phyloP scores from a whole-genome alignment of 1,140 invertebrate genomes.

The Drosophila melanica region DNA sequence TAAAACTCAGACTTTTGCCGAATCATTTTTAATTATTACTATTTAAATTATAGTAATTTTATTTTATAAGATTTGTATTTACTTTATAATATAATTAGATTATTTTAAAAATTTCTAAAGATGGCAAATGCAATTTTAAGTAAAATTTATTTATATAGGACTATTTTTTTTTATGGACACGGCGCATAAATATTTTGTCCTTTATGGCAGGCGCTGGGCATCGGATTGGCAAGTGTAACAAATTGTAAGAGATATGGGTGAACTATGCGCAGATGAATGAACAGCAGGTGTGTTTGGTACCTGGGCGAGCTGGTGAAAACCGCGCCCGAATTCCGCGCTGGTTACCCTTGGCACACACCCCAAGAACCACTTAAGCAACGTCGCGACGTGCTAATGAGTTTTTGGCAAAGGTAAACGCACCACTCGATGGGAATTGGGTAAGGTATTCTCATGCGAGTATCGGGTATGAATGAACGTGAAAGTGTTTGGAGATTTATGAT shows the following conservation, averaged over 20 bases:
- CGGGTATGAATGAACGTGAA: constrained; percentile 72
- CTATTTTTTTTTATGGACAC: background rate
- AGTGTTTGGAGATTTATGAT: constrained; percentile 79
- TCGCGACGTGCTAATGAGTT: constrained; percentile 79
- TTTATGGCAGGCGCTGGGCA: constrained; percentile 33
- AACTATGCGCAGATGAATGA: constrained; percentile 55
- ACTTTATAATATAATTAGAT: too few relatives aligned
- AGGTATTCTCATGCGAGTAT: constrained; percentile 11
- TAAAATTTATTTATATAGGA: constrained; percentile 1
- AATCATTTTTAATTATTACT: too few relatives aligned
- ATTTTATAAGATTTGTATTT: too few relatives aligned
- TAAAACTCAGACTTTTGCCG: too few relatives aligned
- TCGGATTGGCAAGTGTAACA: constrained; percentile 56
- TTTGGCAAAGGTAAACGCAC: constrained; percentile 45
- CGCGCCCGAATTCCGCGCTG: constrained; percentile 22
- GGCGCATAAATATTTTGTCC: background rate
- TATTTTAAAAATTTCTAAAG: background rate
- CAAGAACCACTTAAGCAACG: constrained; percentile 64
- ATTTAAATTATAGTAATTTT: too few relatives aligned
- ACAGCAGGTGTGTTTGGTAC: constrained; percentile 52
- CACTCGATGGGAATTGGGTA: constrained; percentile 7
- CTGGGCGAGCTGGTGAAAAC: constrained; percentile 38
- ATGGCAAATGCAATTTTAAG: too few relatives aligned
- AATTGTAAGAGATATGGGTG: constrained; percentile 42
- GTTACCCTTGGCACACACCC: constrained; percentile 12